Evolutionary conservation across 2,797 vertebrate species (phyloP), one percentile per base, ranked within the genome.

Genomic region (Phataginus tricuspis): DNA sequence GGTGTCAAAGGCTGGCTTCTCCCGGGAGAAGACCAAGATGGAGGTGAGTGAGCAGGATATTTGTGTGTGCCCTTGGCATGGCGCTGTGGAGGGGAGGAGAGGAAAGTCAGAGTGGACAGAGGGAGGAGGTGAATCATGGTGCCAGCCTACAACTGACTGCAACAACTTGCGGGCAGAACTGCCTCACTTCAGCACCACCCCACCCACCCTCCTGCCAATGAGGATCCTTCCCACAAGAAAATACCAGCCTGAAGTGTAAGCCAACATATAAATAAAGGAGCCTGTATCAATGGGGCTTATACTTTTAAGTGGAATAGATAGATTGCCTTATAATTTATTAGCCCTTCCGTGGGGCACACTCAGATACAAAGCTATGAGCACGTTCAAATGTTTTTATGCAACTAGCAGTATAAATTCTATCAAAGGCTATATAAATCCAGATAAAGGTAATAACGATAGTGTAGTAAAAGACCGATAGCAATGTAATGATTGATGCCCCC

Each of bases 371-470:
- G 90, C 80, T 31, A 23, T 1, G 5, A 82, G 66, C 92, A 86
- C 85, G 71, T 51, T 84, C 71, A 55, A 90, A 88, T 42, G 49
- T 68, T 88, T 88, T 92, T 59, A 94, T 31, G 21, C 91, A 87
- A 45, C 71, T 53, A n/a, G 68, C 2, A 19, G 74, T 87, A 91
- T 45, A 93, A 97, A 94, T 84, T 16, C 88, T 61, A 89, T 84
- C 86, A 92, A 92, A 93, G 2, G 8, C 91, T 88, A 49, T 87
- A 95, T 97, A 96, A 95, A 96, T 96, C 90, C 96, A 95, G 93
- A 96, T 95, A 88, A 96, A 97, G 66, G 75, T 88, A 96, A 97
- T 95, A 92, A 96, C 95, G 84, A 95, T 74, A 91, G 45, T 7
- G 25, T 16, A 25, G 34, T 89, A 82, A 93, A 94, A 94, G 86